Base-by-base conservation (phyloP, 2,113 vertebrate genomes). In the Nanorana parkeri region DNA sequence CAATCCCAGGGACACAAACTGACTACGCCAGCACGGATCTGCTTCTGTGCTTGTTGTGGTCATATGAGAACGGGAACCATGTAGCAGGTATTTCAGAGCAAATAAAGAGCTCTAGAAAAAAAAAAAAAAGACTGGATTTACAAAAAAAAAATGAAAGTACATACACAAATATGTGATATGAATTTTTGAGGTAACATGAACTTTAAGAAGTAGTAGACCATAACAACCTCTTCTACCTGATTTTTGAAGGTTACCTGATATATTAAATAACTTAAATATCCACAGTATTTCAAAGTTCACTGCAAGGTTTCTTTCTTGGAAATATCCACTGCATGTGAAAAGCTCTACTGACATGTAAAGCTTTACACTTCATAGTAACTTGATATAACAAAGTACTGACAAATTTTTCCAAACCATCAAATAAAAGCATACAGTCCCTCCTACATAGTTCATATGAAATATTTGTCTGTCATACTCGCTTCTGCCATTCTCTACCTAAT, bases 251-350 rank as follows among this genome's bases (percentile, higher is more conserved):
- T 68, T 36, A 68, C 11, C 20, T 21, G 3, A 68, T 41, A 5
- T 20, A 36, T 17, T 68, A 19, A n/a, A 68, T 54, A n/a, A 10
- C 21, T 8, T 54, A 23, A 28, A 1, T n/a, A 55, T 29, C 36
- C 32, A 68, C 24, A 71, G 23, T 26, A 28, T 60, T 75, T 41
- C 55, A 60, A 41, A 32, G 23, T n/a, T 60, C 0, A 17, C 29
- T 41, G 20, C 24, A 17, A 61, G 29, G n/a, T 61, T 29, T 23
- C 3, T 41, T 75, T 75, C 72, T 75, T 60, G 58, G 72, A 67
- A 78, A 56, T 67, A 21, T 24, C 76, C 51, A 56, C 23, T 26
- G 5, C 26, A 52, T 78, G 76, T 67, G 76, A 78, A 78, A 78
- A 54, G 24, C 76, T 66, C 41, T 78, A 28, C 41, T 21, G 29